Conservation (phyloP, 1,140 invertebrate species). For the Belonocnema kinseyi region DNA sequence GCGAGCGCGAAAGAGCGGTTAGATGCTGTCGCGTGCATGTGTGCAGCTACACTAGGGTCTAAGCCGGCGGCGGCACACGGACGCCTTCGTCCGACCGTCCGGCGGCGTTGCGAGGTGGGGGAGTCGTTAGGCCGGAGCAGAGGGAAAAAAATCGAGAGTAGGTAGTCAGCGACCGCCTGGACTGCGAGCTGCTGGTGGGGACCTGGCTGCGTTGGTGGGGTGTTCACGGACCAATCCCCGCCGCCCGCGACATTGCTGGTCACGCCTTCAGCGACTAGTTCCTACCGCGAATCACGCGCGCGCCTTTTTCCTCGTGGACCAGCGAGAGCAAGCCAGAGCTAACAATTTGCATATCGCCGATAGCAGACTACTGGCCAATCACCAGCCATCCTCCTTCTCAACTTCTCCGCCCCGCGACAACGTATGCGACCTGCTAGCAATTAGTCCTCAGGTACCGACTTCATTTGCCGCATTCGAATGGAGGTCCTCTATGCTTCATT, state of each 20-base stretch:
- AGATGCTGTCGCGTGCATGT: constrained; percentile 76
- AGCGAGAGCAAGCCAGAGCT: constrained; percentile 50
- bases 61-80: constrained; percentile 58
- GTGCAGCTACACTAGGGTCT: constrained; percentile 69
- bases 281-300: constrained; percentile 62
- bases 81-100: constrained; percentile 57
- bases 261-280: constrained; percentile 48
- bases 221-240: constrained; percentile 53
- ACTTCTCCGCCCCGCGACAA: constrained; percentile 20
- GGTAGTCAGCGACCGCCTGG: constrained; percentile 60
- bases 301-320: constrained; percentile 55
- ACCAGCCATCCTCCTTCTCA: constrained; percentile 32
- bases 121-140: constrained; percentile 54
- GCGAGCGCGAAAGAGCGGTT: constrained; percentile 60
- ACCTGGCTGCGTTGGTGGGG: constrained; percentile 49
- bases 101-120: constrained; percentile 58
- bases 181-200: constrained; percentile 57
- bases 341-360: constrained; percentile 63
- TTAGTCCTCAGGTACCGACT: background rate
- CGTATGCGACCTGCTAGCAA: background rate
- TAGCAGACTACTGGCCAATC: constrained; percentile 60
- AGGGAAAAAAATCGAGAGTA: constrained; percentile 54
- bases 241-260: constrained; percentile 51
- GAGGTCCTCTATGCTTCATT: too few species aligned
- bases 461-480: background rate